phyloP scores from a whole-genome alignment of 2,888 invertebrate species.

The Bursaphelenchus okinawaensis region DNA sequence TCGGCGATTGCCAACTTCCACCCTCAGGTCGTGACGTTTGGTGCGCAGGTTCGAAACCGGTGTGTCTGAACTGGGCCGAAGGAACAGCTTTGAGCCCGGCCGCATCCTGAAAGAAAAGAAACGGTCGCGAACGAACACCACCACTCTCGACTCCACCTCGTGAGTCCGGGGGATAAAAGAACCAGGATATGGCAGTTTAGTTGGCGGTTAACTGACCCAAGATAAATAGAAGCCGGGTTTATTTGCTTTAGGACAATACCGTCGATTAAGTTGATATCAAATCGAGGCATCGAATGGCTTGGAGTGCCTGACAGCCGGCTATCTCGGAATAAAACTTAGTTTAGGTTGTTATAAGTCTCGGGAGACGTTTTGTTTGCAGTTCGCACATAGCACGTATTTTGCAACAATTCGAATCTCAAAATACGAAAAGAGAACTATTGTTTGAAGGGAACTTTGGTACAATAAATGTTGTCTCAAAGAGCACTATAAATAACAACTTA shows the following conservation, averaged over 20 bases:
- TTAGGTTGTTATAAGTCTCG: too few species aligned
- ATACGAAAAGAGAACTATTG: too few species aligned
- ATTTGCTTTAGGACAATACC: background rate
- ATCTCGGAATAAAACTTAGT: too few species aligned
- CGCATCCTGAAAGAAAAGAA: background rate
- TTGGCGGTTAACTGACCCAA: background rate
- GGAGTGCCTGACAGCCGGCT: too few species aligned
- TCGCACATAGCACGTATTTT: too few species aligned
- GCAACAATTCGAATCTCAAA: too few species aligned
- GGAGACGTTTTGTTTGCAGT: too few species aligned
- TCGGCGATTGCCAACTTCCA: background rate
- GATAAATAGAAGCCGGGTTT: background rate
- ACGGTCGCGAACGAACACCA: background rate
- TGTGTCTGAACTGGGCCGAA: background rate
- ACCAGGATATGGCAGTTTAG: background rate
- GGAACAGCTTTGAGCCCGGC: background rate
- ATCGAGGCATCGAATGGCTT: too few species aligned
- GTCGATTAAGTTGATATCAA: background rate
- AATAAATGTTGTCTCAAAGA: too few species aligned
- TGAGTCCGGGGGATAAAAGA: background rate
- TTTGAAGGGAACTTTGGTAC: too few species aligned
- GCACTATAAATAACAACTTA: too few species aligned
- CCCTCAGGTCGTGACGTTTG: background rate
- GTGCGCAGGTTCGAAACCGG: background rate
- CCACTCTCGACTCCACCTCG: background rate